Evolutionary conservation across 1,140 invertebrate species (phyloP).

Genomic region (roundworm (Caenorhabditis elegans)): DNA sequence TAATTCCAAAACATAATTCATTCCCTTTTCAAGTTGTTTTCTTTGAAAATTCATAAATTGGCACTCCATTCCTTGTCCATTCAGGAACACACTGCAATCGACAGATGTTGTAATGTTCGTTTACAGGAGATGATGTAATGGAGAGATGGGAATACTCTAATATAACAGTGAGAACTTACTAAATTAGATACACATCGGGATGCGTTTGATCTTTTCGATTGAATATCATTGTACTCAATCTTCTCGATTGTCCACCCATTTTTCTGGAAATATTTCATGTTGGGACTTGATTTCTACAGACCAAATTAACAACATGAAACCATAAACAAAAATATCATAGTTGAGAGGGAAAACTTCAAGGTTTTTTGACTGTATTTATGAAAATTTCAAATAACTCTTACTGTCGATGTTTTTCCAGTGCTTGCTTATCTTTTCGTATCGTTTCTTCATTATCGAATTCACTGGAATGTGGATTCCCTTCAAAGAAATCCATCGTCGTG

Average conservation of each 20-base stretch:
- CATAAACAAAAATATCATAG: no score
- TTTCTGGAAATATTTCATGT: slow-evolving; percentile 16
- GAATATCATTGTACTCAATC: slow-evolving; percentile 49
- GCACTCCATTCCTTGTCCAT: slow-evolving; percentile 56
- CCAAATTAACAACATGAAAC: no score
- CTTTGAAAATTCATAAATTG: slow-evolving; percentile 52
- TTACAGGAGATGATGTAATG: slow-evolving; percentile 8
- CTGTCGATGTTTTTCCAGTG: slow-evolving; percentile 45
- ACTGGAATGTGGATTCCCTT: not conserved
- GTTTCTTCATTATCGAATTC: slow-evolving; percentile 41
- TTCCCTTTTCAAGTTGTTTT: slow-evolving; percentile 54
- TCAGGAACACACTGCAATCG: slow-evolving; percentile 53
- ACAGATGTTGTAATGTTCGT: not conserved
- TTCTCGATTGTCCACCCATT: not conserved
- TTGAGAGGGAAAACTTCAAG: no score
- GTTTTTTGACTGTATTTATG: no score
- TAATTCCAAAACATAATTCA: slow-evolving; percentile 55
- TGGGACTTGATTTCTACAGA: no score
- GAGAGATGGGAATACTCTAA: not conserved
- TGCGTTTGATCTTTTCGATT: slow-evolving; percentile 55
- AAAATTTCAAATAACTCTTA: no score
- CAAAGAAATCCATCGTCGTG: not conserved
- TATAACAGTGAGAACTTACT: slow-evolving; percentile 38
- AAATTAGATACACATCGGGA: slow-evolving; percentile 56
- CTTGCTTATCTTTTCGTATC: slow-evolving; percentile 33